Conservation (phyloP, 2,113 vertebrate genomes). For the Gallinago jamesoni region DNA sequence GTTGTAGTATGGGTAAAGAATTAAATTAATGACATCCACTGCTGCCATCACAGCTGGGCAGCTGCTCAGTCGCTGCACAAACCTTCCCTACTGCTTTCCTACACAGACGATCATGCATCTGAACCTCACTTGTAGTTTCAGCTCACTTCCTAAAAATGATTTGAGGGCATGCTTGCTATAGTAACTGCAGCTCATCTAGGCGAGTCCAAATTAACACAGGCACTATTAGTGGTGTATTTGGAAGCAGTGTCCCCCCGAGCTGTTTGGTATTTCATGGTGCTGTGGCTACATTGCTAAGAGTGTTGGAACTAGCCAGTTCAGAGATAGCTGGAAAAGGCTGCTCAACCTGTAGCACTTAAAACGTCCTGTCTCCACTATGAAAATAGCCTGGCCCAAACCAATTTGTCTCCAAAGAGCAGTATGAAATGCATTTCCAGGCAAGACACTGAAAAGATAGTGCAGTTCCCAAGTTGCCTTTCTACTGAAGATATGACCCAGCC, state of each 20-base stretch:
- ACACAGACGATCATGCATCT: not conserved
- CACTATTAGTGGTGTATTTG: not conserved
- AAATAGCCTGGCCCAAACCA: not conserved
- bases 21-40: not conserved
- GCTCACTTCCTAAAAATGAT: not conserved
- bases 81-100: not conserved
- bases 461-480: not conserved
- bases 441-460: not conserved
- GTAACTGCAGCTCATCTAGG: rapidly evolving
- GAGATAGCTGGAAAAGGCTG: not conserved
- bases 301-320: not conserved
- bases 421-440: not conserved
- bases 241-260: not conserved
- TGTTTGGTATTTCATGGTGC: not conserved
- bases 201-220: not conserved
- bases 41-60: not conserved
- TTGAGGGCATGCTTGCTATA: not conserved
- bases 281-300: not conserved
- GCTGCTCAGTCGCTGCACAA: not conserved
- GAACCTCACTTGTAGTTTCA: not conserved
- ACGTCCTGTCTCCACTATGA: not conserved
- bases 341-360: not conserved
- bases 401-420: not conserved
- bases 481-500: not conserved
- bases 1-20: not conserved